Evolutionary conservation across 2,113 vertebrate genomes (phyloP), one percentile per base, ranked within the genome.

Genomic region (Chelonoidis abingdonii): DNA sequence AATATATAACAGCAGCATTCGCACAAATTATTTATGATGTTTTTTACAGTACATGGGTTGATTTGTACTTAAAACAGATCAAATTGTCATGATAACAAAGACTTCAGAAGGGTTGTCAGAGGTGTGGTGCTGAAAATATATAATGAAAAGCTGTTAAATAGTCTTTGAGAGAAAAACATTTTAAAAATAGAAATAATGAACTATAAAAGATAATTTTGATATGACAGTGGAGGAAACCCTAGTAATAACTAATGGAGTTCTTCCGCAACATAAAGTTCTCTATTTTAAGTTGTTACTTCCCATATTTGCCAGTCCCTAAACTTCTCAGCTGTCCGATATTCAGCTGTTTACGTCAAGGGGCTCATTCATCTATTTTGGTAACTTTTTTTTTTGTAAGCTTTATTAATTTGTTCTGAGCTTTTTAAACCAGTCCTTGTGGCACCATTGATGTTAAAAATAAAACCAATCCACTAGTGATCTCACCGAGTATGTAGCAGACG

Each of bases 1-100:
- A 84, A 94, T 83, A 87, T 49, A 72, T 29, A 78, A 87, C 22
- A 92, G 76, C 27, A 93, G 80, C n/a, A 92, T 52, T 72, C 94
- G 86, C 41, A n/a, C 4, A n/a, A 53, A 95, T 94, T 88, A 96
- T 92, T 96, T 83, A 90, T 94, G 82, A 86, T 94, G 88, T 49
- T 96, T 96, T 78, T 87, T 92, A 76, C 80, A 92, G 81, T 31
- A 53, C 21, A 44, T 56, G 92, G 89, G 85, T 89, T 90, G 80
- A 90, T 96, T 88, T 72, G 47, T 90, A 92, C 53, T 94, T 93
- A 72, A 96, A 96, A 65, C 0, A 0, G 21, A 83, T 92, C 87
- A 92, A 14, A 89, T 47, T 93, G 44, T 90, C 87, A 93, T 83
- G 86, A 44, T 83, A 93, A 85, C 41, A 89, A 1, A 24, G n/a